phyloP scores from a whole-genome alignment of 2,888 invertebrate genomes.

The Phasia obesa region DNA sequence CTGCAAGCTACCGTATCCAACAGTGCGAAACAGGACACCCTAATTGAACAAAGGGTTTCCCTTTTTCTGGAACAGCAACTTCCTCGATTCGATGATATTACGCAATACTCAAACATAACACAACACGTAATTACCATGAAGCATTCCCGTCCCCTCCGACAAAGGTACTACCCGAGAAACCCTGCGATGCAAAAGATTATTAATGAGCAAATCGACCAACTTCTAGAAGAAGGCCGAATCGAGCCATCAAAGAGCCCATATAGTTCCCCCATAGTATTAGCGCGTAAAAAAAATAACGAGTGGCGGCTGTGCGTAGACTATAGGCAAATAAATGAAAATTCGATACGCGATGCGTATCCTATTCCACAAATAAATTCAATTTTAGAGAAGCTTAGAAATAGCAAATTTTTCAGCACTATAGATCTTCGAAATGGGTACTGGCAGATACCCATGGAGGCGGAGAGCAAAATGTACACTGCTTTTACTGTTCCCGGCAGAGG shows the following conservation, averaged over 20 bases:
- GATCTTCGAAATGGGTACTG: slow-evolving; percentile 17
- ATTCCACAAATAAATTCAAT: slow-evolving; percentile 32
- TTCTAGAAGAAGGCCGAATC: slow-evolving; percentile 18
- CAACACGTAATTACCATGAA: too few relatives aligned
- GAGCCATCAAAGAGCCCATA: slow-evolving; percentile 42
- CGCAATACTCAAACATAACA: too few relatives aligned
- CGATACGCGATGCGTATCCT: slow-evolving; percentile 14
- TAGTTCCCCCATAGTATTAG: slow-evolving; percentile 40
- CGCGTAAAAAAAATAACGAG: slow-evolving; percentile 19
- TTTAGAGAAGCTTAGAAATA: slow-evolving; percentile 12
- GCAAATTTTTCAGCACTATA: slow-evolving; percentile 10
- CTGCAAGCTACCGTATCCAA: not conserved
- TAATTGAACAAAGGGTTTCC: too few relatives aligned
- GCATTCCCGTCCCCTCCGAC: too few relatives aligned
- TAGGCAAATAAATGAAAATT: slow-evolving; percentile 9
- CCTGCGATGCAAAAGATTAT: not conserved
- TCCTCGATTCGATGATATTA: too few relatives aligned
- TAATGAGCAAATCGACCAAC: slow-evolving; percentile 30
- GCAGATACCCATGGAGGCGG: slow-evolving; percentile 1
- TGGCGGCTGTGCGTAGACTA: slow-evolving; percentile 45
- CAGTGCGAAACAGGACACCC: not conserved
- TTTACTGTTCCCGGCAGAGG: slow-evolving; percentile 16
- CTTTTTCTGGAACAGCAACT: too few relatives aligned
- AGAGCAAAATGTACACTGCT: slow-evolving; percentile 21
- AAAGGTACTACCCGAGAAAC: too few relatives aligned